Percentiles rank a stretch among this genome's conserved stretches.
Conservation (phyloP, 2,797 vertebrate species). For the Cyprinella venusta region DNA sequence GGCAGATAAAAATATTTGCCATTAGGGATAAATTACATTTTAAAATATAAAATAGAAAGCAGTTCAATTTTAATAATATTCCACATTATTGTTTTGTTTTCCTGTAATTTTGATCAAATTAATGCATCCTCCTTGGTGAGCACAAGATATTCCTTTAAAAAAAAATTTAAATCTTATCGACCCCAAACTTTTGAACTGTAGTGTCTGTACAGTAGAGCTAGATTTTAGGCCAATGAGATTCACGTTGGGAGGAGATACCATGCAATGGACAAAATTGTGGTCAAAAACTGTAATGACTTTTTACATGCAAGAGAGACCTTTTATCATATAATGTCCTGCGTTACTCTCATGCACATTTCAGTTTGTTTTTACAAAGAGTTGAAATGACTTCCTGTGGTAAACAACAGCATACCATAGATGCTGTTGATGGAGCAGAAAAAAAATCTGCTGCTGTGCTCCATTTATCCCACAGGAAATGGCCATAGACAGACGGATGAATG, state of each 20-base stretch:
- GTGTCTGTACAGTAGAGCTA: background rate
- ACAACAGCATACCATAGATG: slow-evolving; percentile 1
- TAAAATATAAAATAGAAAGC: background rate
- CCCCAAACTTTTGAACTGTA: background rate
- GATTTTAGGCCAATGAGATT: background rate
- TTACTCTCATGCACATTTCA: slow-evolving; percentile 4
- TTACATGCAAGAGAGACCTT: background rate
- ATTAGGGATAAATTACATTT: background rate
- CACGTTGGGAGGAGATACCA: background rate
- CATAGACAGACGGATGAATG: background rate
- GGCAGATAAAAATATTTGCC: background rate
- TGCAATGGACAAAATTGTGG: background rate
- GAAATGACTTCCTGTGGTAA: background rate
- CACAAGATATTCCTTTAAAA: background rate
- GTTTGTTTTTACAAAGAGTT: background rate
- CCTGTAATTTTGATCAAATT: background rate
- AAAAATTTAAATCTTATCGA: background rate
- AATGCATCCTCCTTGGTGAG: background rate
- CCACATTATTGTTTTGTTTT: background rate
- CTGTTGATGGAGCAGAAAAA: background rate
- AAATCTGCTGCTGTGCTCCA: background rate
- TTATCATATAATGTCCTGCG: background rate
- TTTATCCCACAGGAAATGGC: slow-evolving; percentile 14
- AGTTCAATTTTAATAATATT: background rate
- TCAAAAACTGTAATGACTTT: background rate